phyloP scores from a whole-genome alignment of 2,888 invertebrate genomes.

The Dryococelus australis region DNA sequence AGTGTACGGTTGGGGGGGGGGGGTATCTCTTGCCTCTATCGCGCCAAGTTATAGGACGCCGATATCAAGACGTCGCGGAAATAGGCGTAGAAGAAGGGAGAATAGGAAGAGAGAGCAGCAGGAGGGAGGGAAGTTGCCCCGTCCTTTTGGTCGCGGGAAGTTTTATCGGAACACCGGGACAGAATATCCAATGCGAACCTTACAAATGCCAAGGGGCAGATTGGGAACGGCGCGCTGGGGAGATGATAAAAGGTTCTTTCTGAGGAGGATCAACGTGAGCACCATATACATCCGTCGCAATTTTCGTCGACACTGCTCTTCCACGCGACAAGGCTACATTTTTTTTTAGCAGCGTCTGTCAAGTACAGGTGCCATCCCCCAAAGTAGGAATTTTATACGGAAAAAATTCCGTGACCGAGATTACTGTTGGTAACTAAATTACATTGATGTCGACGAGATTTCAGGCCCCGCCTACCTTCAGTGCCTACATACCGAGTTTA shows the following conservation, averaged over 20 bases:
- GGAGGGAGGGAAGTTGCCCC: background rate
- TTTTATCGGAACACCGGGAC: slow-evolving; percentile 9
- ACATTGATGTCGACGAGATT: too few species aligned
- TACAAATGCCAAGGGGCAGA: background rate
- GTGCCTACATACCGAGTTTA: too few species aligned
- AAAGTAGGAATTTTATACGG: too few species aligned
- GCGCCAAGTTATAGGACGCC: slow-evolving; percentile 8
- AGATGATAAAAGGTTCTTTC: background rate
- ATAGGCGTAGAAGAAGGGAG: too few species aligned
- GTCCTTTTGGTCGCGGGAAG: background rate
- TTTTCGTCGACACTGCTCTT: background rate
- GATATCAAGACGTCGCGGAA: slow-evolving; percentile 12
- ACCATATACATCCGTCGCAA: background rate
- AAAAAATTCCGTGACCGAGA: too few species aligned
- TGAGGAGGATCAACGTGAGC: background rate
- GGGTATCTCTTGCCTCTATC: background rate
- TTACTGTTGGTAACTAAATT: too few species aligned
- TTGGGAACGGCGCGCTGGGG: background rate
- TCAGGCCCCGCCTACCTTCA: too few species aligned
- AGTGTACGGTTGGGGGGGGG: too few species aligned
- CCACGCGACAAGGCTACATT: too few species aligned
- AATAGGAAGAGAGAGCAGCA: too few species aligned
- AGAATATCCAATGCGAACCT: background rate
- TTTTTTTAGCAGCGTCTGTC: too few species aligned
- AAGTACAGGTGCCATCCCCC: too few species aligned